Evolutionary conservation across 2,113 vertebrate genomes (phyloP).

Genomic region (Triplophysa dalaica): DNA sequence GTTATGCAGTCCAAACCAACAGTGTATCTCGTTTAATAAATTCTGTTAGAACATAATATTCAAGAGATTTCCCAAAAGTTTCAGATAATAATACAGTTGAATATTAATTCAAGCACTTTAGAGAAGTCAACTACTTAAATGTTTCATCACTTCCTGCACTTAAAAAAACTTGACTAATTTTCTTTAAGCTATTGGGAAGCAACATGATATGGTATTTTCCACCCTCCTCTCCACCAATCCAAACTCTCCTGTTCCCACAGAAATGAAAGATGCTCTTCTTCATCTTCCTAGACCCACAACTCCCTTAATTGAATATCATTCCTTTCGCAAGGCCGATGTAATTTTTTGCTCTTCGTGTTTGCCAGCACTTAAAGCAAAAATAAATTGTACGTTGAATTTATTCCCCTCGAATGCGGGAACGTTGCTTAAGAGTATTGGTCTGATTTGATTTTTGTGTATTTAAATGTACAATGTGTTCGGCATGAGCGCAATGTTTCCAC

Average conservation of each 20-base stretch:
- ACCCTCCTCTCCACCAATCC: background rate
- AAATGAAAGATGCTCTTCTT: background rate
- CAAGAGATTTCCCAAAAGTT: background rate
- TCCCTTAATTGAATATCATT: conserved; percentile 22
- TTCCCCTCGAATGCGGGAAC: conserved; percentile 25
- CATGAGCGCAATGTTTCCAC: background rate
- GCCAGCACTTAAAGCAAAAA: conserved; percentile 31
- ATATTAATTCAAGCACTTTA: background rate
- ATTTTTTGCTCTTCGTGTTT: conserved; percentile 20
- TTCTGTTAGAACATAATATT: background rate
- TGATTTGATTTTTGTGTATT: conserved; percentile 35
- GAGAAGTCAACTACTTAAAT: background rate
- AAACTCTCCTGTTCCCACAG: background rate
- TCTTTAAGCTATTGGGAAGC: no score
- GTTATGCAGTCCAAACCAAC: background rate
- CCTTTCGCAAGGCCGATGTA: conserved; percentile 30
- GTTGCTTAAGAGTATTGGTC: conserved; percentile 21
- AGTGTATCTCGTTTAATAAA: background rate
- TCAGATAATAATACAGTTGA: background rate
- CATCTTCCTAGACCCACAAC: background rate
- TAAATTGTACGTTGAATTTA: conserved; percentile 32
- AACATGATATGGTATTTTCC: background rate
- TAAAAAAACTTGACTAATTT: background rate
- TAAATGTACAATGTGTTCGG: conserved; percentile 37
- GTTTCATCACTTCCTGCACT: background rate